Base-by-base conservation (phyloP, 2,113 vertebrate species). In the Mobula hypostoma region DNA sequence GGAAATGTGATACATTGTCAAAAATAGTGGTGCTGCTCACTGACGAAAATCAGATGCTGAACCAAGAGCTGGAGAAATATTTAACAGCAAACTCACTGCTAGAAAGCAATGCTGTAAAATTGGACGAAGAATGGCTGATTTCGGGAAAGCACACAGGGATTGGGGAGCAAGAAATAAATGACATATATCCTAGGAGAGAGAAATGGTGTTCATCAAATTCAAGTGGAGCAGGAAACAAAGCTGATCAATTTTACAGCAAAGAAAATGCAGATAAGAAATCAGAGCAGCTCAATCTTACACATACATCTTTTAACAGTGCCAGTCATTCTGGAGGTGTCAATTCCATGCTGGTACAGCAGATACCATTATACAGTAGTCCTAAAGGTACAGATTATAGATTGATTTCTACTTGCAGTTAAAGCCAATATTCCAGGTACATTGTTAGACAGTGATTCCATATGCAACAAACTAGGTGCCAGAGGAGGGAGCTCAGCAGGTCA, bases 41-140 rank as follows among this genome's bases (percentile, higher is more conserved):
- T 82, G 94, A 95, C 36, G 95, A 96, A 72, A 97, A 97, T 94
- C 94, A 95, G 94, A 82, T 95, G 74, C 95, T 97, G 29, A 96
- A 96, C 94, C 96, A 95, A 94, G 95, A 96, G 76, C 94, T 97
- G 1, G 95, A 96, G 94, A 95, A 95, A 88, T 95, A 95, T 17
- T 94, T 74, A 61, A 95, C 95, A 74, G 94, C 95, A 48, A 94
- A 94, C 27, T 87, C 94, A 63, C 95, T 95, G 94, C 95, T 95
- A 85, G 95, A 96, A 91, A 94, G 80, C 15, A 95, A 83, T 94
- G 94, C 96, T n/a, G 95, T 94, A 58, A 95, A 95, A 82, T 94
- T 96, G 74, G 95, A 78, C 0, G 94, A 96, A 95, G 95, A 96
- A 93, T 94, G 94, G 92, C 78, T 95, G 11, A 94, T 95, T 19